These are phyloP conservation scores for Elaphurus davidianus DNA, from an alignment of 2,113 vertebrate species.

Conservation along the genomic window DNA sequence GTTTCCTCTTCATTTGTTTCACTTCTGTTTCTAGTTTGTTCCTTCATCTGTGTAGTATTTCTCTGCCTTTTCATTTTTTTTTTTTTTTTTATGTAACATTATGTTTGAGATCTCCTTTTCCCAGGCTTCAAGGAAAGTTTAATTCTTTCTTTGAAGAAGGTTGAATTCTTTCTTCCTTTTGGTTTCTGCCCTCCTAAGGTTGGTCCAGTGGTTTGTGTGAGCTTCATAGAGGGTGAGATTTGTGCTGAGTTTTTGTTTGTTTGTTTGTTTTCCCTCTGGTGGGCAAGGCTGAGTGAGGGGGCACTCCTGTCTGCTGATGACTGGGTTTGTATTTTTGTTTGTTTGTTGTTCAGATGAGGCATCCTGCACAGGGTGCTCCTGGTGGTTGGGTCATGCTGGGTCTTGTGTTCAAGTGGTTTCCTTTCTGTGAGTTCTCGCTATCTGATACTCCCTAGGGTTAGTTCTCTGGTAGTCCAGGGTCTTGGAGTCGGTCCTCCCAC, in stretches of 20 bases:
- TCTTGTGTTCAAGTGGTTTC: background rate
- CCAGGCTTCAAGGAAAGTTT: background rate
- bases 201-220: background rate
- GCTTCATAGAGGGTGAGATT: background rate
- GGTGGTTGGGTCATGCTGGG: accelerated
- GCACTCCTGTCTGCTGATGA: background rate
- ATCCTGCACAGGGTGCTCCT: background rate
- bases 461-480: background rate
- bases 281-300: background rate
- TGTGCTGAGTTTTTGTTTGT: background rate
- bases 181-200: background rate
- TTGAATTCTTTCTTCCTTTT: background rate
- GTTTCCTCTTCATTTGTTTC: background rate
- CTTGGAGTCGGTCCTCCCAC: background rate
- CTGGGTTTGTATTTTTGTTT: background rate
- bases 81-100: background rate
- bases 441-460: background rate
- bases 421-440: background rate
- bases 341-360: background rate
- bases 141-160: background rate
- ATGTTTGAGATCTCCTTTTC: background rate
- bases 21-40: background rate
- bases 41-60: background rate
- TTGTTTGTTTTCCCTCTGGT: background rate
- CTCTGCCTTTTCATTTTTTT: background rate